These are phyloP conservation scores for Abscondita cerata DNA, from an alignment of 2,888 invertebrate species.

Conservation along the genomic window DNA sequence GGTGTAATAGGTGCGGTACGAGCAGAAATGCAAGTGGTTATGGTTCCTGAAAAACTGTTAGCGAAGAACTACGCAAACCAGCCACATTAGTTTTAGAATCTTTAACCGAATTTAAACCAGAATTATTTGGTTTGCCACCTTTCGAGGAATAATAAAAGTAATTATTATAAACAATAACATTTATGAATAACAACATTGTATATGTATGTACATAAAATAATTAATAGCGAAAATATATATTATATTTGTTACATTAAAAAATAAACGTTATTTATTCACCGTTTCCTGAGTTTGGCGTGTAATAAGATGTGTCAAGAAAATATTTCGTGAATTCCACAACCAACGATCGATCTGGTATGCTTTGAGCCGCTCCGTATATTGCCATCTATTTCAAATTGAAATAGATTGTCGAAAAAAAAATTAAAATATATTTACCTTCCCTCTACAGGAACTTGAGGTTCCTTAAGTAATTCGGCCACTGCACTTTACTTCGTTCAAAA, in stretches of 20 bases:
- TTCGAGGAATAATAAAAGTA: slow-evolving; percentile 18
- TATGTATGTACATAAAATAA: not conserved
- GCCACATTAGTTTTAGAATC: slow-evolving; percentile 64
- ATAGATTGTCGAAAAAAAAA: too few species aligned
- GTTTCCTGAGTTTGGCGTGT: slow-evolving; percentile 60
- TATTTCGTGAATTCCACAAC: slow-evolving; percentile 87
- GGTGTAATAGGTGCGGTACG: slow-evolving; percentile 66
- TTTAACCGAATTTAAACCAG: slow-evolving; percentile 68
- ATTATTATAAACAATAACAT: not conserved
- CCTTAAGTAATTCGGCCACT: slow-evolving; percentile 69
- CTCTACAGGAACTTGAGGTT: slow-evolving; percentile 70
- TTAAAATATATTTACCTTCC: slow-evolving; percentile 74
- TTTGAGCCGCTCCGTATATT: slow-evolving; percentile 93
- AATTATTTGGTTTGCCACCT: slow-evolving; percentile 67
- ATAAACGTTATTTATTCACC: not conserved
- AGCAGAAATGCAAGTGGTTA: slow-evolving; percentile 69
- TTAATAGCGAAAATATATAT: not conserved
- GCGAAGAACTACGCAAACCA: slow-evolving; percentile 53
- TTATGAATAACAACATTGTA: not conserved
- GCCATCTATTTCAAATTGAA: too few species aligned
- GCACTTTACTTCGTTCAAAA: slow-evolving; percentile 77
- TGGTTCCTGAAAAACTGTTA: slow-evolving; percentile 61
- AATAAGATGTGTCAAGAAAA: slow-evolving; percentile 90
- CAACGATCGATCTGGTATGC: slow-evolving; percentile 88
- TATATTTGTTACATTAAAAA: slow-evolving; percentile 8